Percentiles rank a stretch among this genome's conserved stretches.
Conservation (phyloP, 1,140 invertebrate genomes). For the Chironomus striatipennis region DNA sequence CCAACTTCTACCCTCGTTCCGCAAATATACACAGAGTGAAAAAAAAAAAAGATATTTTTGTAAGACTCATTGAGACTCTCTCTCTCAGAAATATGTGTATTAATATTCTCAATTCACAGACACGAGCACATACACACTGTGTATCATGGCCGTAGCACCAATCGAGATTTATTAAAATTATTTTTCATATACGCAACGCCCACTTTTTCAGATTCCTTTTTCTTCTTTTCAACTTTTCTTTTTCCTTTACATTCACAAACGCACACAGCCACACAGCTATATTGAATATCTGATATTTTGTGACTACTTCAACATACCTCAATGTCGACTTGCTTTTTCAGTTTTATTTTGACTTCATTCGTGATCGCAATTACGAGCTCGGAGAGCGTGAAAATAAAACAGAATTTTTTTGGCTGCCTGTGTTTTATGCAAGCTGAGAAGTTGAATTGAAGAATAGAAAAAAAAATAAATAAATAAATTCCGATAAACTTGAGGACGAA, state of each 20-base stretch:
- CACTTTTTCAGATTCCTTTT: background rate
- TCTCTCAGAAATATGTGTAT: background rate
- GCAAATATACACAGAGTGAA: too few species aligned
- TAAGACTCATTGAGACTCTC: background rate
- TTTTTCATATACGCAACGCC: background rate
- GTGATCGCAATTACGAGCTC: background rate
- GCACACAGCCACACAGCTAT: background rate
- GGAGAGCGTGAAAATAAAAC: background rate
- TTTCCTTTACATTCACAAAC: background rate
- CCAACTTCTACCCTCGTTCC: too few species aligned
- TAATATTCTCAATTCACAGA: background rate
- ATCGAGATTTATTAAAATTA: background rate
- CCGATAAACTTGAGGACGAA: too few species aligned
- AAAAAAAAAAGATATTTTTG: too few species aligned
- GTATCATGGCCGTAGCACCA: background rate
- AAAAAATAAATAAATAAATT: too few species aligned
- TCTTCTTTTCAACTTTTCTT: too few species aligned
- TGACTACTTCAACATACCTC: background rate
- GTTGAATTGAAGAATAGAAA: too few species aligned
- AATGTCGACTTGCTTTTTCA: slow-evolving; percentile 5
- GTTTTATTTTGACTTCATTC: slow-evolving; percentile 19
- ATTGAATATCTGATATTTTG: background rate
- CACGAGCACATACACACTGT: background rate
- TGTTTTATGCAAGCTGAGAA: too few species aligned
- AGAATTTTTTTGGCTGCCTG: too few species aligned